Base-by-base conservation (phyloP, 2,797 vertebrate genomes). In the Pitangus sulphuratus region DNA sequence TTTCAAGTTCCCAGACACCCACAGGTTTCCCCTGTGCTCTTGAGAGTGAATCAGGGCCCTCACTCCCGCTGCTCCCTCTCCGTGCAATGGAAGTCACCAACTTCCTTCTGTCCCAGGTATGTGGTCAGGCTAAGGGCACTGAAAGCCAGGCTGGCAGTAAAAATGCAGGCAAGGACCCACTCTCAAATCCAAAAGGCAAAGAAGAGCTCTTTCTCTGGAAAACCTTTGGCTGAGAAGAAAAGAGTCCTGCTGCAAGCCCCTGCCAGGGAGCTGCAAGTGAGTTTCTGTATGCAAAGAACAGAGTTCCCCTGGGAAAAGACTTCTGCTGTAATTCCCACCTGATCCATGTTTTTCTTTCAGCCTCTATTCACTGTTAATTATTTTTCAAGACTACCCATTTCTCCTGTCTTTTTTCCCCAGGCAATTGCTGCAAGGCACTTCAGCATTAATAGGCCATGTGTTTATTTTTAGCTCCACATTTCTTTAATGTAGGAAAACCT, bases 311-410 rank as follows among this genome's bases (percentile, higher is more conserved):
- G 80, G 72, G 77, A 95, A 58, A 91, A 81, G 6, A 12, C 20
- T 84, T 77, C 48, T 87, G 35, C 91, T 25, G 16, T 64, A 83
- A 88, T 95, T 95, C 88, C 37, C 85, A 90, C 31, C n/a, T 90
- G 66, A 83, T 37, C 47, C 28, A 7, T 51, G 44, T 30, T 89
- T 88, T 87, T 76, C 62, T 87, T 91, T 81, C 85, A 58, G 57
- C 9, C 1, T 78, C 61, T 91, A 15, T 69, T 96, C 91, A 88
- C 58, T 76, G 57, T 89, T 96, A 92, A 94, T 96, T 95, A 93
- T 86, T 86, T 83, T 92, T 91, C 75, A 79, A 89, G 76, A 26
- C 76, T 84, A 65, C 68, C 68, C 48, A 45, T 72, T 91, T 88
- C 70, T 96, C 72, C 66, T 56, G 50, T 50, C 80, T 88, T 71